Base-by-base conservation (phyloP, 2,888 invertebrate genomes). In the Germaria angustata region DNA sequence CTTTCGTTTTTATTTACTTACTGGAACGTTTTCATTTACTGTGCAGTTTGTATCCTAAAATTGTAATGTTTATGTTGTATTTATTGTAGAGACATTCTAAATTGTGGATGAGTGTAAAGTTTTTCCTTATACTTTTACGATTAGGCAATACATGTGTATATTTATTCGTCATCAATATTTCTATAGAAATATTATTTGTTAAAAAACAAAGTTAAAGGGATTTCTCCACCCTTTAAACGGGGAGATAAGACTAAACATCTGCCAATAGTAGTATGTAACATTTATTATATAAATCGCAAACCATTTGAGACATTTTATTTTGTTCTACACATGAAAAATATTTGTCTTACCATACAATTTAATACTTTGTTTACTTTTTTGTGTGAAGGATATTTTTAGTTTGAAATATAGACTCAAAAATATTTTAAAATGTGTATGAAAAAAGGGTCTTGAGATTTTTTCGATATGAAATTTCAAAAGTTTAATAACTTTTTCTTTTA, bases 71-170 rank as follows among this genome's bases (percentile, higher is more conserved):
- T 55, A 2, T n/a, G n/a, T 34, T 39, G 13, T 22, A 32, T 39
- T 46, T 75, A 55, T 57, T 66, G 17, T 55, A 41, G 24, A 63
- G 32, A 41, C 44, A 49, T 69, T 69, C 59, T 9, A 44, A 68
- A 66, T 63, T 53, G 28, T 32, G 15, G 49, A 69, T 65, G 80
- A 68, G 68, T 80, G 73, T 73, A 46, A 63, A 17, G 11, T 68
- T 71, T 66, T 65, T 20, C 20, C 72, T 61, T 36, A 66, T 71
- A 81, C 66, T 77, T 77, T 81, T 49, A 61, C 51, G 51, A 72
- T 51, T 72, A 59, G 34, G 44, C 39, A 63, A 41, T 63, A n/a
- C n/a, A n/a, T n/a, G n/a, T n/a, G n/a, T n/a, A n/a, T n/a, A 51
- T 65, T 44, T 66, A 51, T 46, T 36, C 71, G n/a, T 80, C 66